Conservation (phyloP, 2,113 vertebrate genomes). For the Siniperca knerii region DNA sequence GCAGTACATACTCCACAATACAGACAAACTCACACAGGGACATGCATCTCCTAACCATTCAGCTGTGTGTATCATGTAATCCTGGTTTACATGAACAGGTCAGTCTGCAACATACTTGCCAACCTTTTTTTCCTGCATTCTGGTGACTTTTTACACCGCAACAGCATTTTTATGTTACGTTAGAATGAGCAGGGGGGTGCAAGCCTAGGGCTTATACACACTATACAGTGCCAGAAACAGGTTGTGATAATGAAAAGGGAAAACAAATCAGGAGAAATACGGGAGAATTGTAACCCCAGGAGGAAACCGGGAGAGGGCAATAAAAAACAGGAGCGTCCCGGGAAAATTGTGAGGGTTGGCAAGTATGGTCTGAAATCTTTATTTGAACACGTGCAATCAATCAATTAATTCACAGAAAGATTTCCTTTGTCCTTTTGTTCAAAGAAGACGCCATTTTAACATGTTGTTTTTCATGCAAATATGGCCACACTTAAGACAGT, state of each 20-base stretch:
- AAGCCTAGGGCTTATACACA: not conserved
- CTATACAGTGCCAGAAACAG: no score
- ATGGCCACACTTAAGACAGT: slow-evolving; percentile 16
- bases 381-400: slow-evolving; percentile 55
- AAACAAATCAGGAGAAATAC: no score
- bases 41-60: slow-evolving; percentile 54
- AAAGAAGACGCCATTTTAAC: slow-evolving; percentile 2
- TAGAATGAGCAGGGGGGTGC: no score
- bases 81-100: slow-evolving; percentile 49
- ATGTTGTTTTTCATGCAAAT: slow-evolving; percentile 31
- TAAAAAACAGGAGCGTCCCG: no score
- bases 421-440: not conserved
- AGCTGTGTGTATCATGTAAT: slow-evolving; percentile 61
- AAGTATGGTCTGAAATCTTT: slow-evolving; percentile 10
- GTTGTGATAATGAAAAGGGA: no score
- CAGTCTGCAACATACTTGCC: not conserved
- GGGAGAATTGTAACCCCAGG: no score
- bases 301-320: no score
- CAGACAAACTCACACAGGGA: slow-evolving; percentile 46
- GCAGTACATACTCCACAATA: slow-evolving; percentile 1
- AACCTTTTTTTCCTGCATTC: no score
- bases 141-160: no score
- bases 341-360: no score
- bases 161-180: no score
- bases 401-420: slow-evolving; percentile 36